phyloP scores from a whole-genome alignment of 2,888 invertebrate species.

The Leptopilina drosophilae region DNA sequence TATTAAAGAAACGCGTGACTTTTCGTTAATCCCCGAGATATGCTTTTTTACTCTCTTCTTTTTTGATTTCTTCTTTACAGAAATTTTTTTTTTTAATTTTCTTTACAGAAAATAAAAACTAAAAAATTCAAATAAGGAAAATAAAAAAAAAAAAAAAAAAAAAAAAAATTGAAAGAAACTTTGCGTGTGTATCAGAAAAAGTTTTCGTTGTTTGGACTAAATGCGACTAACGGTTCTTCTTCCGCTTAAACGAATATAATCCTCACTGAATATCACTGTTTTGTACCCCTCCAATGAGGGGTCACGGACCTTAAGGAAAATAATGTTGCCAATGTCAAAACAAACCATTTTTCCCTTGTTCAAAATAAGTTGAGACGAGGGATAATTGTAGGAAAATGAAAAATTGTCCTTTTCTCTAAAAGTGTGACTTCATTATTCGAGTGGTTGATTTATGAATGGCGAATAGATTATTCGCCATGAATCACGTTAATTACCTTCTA shows the following conservation, averaged over 20 bases:
- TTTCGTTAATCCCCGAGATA: conserved; percentile 28
- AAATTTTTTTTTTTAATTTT: no score
- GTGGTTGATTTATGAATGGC: no score
- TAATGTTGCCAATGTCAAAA: conserved; percentile 29
- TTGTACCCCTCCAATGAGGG: neutral
- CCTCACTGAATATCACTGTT: conserved; percentile 9
- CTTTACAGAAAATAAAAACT: neutral
- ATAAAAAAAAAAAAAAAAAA: neutral
- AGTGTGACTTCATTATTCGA: neutral
- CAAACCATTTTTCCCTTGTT: conserved; percentile 21
- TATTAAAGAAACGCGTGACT: conserved; percentile 26
- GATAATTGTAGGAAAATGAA: neutral
- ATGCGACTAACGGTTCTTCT: conserved; percentile 37
- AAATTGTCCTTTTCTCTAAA: neutral
- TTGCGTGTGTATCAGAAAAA: conserved; percentile 12
- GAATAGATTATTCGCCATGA: no score
- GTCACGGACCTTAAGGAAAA: conserved; percentile 15
- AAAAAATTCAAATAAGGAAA: conserved; percentile 2
- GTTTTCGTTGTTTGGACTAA: conserved; percentile 37
- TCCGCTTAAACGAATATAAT: conserved; percentile 21
- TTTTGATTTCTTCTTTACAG: neutral
- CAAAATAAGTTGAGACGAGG: neutral
- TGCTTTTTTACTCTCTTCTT: neutral
- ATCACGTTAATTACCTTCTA: no score
- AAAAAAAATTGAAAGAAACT: neutral